Evolutionary conservation across 2,888 invertebrate species (phyloP), one percentile per base, ranked within the genome.

Genomic region (Cephonodes hylas): DNA sequence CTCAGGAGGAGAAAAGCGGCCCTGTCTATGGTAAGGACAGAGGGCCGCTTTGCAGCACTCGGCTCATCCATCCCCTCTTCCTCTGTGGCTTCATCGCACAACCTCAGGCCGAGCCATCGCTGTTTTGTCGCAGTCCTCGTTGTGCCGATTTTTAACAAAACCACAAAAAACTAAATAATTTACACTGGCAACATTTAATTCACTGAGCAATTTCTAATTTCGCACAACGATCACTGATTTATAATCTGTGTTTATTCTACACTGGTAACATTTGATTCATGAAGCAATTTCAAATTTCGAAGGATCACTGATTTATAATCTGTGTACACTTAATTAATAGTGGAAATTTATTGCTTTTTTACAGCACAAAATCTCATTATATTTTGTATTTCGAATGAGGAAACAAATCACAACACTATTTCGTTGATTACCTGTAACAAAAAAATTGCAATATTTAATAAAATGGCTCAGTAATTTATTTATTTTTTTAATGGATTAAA

Each of bases 1-100:
- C 97, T 93, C 72, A 98, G 93, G 72, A 98, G 94, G 42, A 98
- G 93, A 85, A 98, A 97, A 61, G 97, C 97, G 59, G 97, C 97
- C 70, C 97, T 94, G 93, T 97, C 97, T 84, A 98, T 97, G 75
- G 97, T 96, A 72, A 97, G 92, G 66, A 95, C 94, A 73, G 95
- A 94, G 76, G 94, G 94, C 85, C 94, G 93, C 84, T 93, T 93
- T 77, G 88, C 83, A 71, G 89, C 77, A 78, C 86, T 83, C 42
- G 89, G 85, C 79, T 91, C 91, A 64, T 92, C 91, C 91, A 91
- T 91, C 68, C 77, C 88, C 80, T 88, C 89, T 69, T 85, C 88
- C 63, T 88, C 89, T 0, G 79, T 75, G 63, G 84, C 78, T 69
- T 91, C 92, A 91, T 91, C 91, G 92, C 92, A 91, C 86, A 91